Evolutionary conservation across 2,888 invertebrate species (phyloP), one percentile per base, ranked within the genome.

Genomic region (Patella ulyssiponensis): DNA sequence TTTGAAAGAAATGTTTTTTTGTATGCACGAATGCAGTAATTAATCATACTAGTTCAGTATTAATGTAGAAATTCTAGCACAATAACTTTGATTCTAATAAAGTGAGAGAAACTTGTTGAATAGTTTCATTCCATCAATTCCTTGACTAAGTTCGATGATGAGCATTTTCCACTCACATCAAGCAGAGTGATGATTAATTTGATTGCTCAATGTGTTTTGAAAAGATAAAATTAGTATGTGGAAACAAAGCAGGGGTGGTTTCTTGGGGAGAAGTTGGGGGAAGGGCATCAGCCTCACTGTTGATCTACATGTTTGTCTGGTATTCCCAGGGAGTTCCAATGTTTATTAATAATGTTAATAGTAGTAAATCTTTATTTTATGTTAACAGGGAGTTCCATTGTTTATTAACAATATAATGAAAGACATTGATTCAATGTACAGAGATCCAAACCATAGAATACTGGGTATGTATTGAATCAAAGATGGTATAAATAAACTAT

Each of bases 361-460:
- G 27, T 27, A 27, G 27, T 27, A 27, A 27, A 27, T 27, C 3
- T 27, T 27, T 27, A 3, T 27, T 3, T 27, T 27, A 3, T 27
- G 3, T 27, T 27, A 27, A 1, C 27, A 89, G 88, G 88, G 87
- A 9, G 82, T 89, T 15, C 85, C 87, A 5, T 80, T 89, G 14
- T 89, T 87, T 82, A 85, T 88, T 33, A 89, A 86, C 80, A 85
- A 85, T 77, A 77, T 89, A 14, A 86, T 89, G 84, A 79, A 83
- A 56, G 88, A 88, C 70, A 81, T 89, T 23, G 86, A 88, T 71
- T 78, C 76, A 3, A 86, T 86, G 82, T 81, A 83, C 71, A 71
- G 75, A 44, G 74, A 74, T 33, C 71, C 74, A 69, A 73, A 83
- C 53, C 88, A 88, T 74, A 83, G 84, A 69, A 79, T 88, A 51